Conservation (phyloP, 2,888 invertebrate species). For the Crioceris asparagi region DNA sequence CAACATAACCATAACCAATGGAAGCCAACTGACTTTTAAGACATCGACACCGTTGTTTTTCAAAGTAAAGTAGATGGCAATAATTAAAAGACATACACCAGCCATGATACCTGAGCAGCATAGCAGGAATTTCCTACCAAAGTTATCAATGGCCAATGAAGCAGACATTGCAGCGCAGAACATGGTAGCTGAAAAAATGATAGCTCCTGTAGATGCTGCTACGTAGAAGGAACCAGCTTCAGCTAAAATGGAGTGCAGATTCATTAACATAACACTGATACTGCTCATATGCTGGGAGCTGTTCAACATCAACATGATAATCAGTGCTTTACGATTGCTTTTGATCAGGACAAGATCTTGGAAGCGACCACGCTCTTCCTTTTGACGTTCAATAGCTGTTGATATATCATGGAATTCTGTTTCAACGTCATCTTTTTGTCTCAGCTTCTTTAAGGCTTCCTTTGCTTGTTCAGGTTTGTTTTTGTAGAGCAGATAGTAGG, state of each 20-base stretch:
- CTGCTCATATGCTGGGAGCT: constrained; percentile 36
- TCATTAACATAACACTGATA: constrained; percentile 37
- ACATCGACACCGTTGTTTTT: constrained; percentile 28
- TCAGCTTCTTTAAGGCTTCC: constrained; percentile 27
- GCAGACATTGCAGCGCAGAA: constrained; percentile 31
- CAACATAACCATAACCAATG: constrained; percentile 29
- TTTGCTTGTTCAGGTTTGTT: constrained; percentile 29
- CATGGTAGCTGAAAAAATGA: constrained; percentile 35
- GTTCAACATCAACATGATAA: constrained; percentile 35
- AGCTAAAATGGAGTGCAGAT: constrained; percentile 33
- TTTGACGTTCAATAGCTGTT: constrained; percentile 31
- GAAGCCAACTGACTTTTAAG: constrained; percentile 23
- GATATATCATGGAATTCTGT: constrained; percentile 33
- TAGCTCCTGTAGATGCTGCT: constrained; percentile 29
- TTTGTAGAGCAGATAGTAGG: constrained; percentile 33
- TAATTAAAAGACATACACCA: constrained; percentile 29
- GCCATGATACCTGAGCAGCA: constrained; percentile 31
- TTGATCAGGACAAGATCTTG: constrained; percentile 32
- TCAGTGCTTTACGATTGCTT: constrained; percentile 34
- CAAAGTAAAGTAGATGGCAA: constrained; percentile 34
- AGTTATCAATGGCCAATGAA: constrained; percentile 33
- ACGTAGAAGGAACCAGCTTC: constrained; percentile 32
- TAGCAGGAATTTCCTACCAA: constrained; percentile 32
- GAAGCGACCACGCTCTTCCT: constrained; percentile 30
- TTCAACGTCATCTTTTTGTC: constrained; percentile 28